These are phyloP conservation scores for Diplolepis rosae DNA, from an alignment of 2,888 invertebrate genomes.

Conservation along the genomic window DNA sequence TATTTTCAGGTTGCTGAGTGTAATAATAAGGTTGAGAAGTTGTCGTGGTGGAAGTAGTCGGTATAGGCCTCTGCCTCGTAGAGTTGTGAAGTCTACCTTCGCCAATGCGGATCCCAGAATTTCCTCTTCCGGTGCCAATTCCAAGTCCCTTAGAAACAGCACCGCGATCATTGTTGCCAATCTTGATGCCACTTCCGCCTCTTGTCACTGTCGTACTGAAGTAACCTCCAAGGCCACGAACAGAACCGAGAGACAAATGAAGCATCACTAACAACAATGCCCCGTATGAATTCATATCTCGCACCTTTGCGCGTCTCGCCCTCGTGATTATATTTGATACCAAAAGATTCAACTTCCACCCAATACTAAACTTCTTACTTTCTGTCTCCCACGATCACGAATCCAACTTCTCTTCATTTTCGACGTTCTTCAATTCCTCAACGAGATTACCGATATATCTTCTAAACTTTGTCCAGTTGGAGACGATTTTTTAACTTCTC, in stretches of 20 bases:
- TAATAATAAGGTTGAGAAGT: slow-evolving; percentile 39
- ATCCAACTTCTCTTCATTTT: slow-evolving; percentile 30
- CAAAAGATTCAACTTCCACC: slow-evolving; percentile 14
- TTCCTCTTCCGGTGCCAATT: slow-evolving; percentile 59
- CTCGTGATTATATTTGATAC: not conserved
- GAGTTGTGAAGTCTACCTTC: slow-evolving; percentile 64
- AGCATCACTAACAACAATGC: slow-evolving; percentile 43
- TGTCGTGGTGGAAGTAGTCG: slow-evolving; percentile 59
- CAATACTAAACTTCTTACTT: slow-evolving; percentile 23
- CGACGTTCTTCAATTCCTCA: not conserved
- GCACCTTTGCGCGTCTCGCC: not conserved
- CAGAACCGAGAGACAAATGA: slow-evolving; percentile 38
- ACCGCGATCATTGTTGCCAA: slow-evolving; percentile 62
- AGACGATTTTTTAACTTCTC: not conserved
- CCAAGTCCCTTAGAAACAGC: slow-evolving; percentile 59
- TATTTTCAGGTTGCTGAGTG: slow-evolving; percentile 15
- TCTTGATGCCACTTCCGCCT: slow-evolving; percentile 68
- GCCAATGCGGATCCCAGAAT: slow-evolving; percentile 64
- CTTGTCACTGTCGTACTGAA: slow-evolving; percentile 58
- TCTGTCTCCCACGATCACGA: slow-evolving; percentile 29
- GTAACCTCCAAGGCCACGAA: slow-evolving; percentile 49
- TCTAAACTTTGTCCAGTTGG: not conserved
- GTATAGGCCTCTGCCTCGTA: slow-evolving; percentile 61
- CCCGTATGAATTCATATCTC: slow-evolving; percentile 40
- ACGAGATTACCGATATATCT: not conserved